Evolutionary conservation across 2,888 invertebrate species (phyloP), one percentile per base, ranked within the genome.

Genomic region (Trissonchulus latispiculum): DNA sequence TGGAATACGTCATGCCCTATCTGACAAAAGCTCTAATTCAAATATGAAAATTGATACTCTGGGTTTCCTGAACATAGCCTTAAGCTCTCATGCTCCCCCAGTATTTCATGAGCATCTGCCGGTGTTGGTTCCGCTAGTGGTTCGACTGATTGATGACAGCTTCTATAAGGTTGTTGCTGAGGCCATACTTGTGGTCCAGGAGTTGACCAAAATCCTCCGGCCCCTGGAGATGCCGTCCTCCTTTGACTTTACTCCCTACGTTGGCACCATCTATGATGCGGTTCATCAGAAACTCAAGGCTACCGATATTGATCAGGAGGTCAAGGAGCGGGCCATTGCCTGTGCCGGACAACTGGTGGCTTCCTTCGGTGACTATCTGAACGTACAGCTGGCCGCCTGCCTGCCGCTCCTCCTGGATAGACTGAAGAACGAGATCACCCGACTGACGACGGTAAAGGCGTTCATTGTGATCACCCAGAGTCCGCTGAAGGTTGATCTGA

Each of bases 121-220:
- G 0, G 72, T 73, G 1, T 61, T 81, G 23, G 77, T 83, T 36
- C 79, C 84, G 81, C 90, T 94, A 1, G 90, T 97, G 69, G 90
- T 95, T 69, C 87, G 89, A 75, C 91, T 94, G 59, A 95, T 97
- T 33, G 90, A 90, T 72, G 99, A 99, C 87, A 90, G 90, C 66
- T 99, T 99, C 86, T 99, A 99, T 86, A 99, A 99, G 87, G 96
- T 99, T 79, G 93, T 95, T 0, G 95, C 96, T 0, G 97, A 97
- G 84, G 96, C 96, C 1, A 86, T 97, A 72, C 86, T 92, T 33
- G 95, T 96, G 29, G 87, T 95, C 76, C 95, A 96, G 83, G 92
- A 94, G 77, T 87, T 97, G 75, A 93, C 96, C 33, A 92, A 92
- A 86, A 94, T 96, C 70, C 92, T 96, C 81, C 88, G 93, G 35